A percentile compares a stretch with the other conserved stretches of the same genome.
These are phyloP conservation scores for Drosophila miranda DNA, from an alignment of 1,140 invertebrate genomes.

Conservation along the genomic window DNA sequence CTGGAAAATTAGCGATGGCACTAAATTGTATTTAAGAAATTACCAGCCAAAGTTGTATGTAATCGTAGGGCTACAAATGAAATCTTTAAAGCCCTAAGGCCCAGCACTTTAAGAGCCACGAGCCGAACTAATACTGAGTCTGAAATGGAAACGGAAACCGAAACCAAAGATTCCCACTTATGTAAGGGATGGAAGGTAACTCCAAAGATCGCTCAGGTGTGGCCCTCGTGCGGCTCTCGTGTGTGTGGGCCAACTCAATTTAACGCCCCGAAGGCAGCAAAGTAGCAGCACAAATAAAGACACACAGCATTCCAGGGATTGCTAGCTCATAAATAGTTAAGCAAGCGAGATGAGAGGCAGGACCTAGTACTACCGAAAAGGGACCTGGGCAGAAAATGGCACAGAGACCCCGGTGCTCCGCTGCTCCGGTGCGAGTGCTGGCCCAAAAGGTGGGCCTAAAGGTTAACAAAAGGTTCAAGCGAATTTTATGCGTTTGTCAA, in stretches of 20 bases:
- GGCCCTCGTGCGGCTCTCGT: slow-evolving; percentile 31
- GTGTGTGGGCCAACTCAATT: slow-evolving; percentile 70
- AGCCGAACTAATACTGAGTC: slow-evolving; percentile 10
- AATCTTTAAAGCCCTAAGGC: slow-evolving; percentile 43
- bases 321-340: slow-evolving; percentile 81
- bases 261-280: slow-evolving; percentile 77
- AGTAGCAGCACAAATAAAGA: slow-evolving; percentile 80
- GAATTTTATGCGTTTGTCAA: slow-evolving; percentile 77
- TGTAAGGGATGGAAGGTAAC: slow-evolving; percentile 14
- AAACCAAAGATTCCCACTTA: slow-evolving; percentile 42
- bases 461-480: slow-evolving; percentile 76
- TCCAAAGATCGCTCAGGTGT: slow-evolving; percentile 56
- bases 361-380: slow-evolving; percentile 25
- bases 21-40: slow-evolving; percentile 54
- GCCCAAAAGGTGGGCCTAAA: slow-evolving; percentile 50
- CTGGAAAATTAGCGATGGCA: slow-evolving; percentile 47
- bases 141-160: slow-evolving; percentile 20
- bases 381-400: slow-evolving; percentile 53
- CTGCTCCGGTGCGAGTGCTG: neutral
- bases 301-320: slow-evolving; percentile 76
- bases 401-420: slow-evolving; percentile 14
- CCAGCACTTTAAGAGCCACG: slow-evolving; percentile 45
- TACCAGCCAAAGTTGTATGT: slow-evolving; percentile 47
- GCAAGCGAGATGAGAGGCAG: slow-evolving; percentile 73
- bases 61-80: slow-evolving; percentile 52